These are phyloP conservation scores for Eristalis tenax DNA, from an alignment of 2,888 invertebrate species.

Conservation along the genomic window DNA sequence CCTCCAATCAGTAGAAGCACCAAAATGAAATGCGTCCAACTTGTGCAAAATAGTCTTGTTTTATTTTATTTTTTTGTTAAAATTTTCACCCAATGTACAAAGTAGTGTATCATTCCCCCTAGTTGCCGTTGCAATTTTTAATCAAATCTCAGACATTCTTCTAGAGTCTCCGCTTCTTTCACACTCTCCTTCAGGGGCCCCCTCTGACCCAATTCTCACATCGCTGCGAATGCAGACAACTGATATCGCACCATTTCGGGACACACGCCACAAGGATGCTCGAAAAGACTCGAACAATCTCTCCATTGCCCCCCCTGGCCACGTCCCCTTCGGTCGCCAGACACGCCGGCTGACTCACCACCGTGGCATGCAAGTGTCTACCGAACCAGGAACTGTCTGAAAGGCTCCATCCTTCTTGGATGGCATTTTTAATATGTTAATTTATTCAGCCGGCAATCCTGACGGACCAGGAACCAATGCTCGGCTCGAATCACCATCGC, in stretches of 20 bases:
- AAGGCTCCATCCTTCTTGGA: background rate
- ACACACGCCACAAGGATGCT: background rate
- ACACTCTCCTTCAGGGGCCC: background rate
- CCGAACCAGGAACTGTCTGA: conserved; percentile 41
- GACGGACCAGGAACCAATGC: conserved; percentile 43
- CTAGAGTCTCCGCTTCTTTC: background rate
- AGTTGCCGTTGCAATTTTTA: no score
- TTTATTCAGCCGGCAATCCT: conserved; percentile 53
- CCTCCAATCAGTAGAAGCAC: no score
- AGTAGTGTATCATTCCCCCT: no score
- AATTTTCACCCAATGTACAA: no score
- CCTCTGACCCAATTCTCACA: no score
- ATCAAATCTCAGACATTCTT: background rate
- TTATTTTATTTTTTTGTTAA: no score
- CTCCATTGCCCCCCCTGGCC: background rate
- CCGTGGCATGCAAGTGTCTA: background rate
- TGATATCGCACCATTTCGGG: background rate
- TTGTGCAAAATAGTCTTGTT: no score
- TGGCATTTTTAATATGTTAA: conserved; percentile 62
- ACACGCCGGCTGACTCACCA: conserved; percentile 28
- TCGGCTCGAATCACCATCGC: background rate
- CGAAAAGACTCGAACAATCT: background rate
- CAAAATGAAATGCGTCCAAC: no score
- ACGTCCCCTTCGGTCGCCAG: background rate
- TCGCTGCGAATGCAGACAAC: background rate